These are phyloP conservation scores for Meliscaeva auricollis DNA, from an alignment of 2,888 invertebrate species.

Conservation along the genomic window DNA sequence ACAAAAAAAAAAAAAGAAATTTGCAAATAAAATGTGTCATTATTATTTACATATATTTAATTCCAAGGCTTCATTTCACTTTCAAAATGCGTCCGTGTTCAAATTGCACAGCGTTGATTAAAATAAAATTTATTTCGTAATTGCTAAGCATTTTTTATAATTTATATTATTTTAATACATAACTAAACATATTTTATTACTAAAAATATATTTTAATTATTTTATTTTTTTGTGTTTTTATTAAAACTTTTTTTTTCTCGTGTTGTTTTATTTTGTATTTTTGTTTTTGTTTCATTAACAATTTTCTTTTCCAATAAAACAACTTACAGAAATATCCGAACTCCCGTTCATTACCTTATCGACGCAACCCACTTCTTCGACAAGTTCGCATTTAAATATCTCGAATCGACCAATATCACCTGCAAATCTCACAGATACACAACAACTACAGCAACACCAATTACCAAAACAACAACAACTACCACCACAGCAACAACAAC, in stretches of 20 bases:
- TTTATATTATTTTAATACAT: conserved; percentile 7
- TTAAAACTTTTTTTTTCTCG: conserved; percentile 16
- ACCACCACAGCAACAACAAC: conserved; percentile 15
- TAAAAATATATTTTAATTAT: conserved; percentile 33
- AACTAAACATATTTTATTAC: conserved; percentile 36
- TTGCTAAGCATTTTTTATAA: conserved; percentile 41
- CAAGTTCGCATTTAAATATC: conserved; percentile 82
- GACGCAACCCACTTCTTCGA: conserved; percentile 78
- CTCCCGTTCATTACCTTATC: conserved; percentile 81
- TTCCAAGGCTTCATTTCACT: conserved; percentile 21
- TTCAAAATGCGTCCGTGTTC: conserved; percentile 68
- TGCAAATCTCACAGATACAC: conserved; percentile 73
- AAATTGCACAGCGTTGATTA: conserved; percentile 73
- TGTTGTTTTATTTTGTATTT: conserved; percentile 27
- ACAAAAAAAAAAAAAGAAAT: too few species aligned
- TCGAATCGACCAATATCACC: conserved; percentile 79
- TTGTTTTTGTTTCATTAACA: conserved; percentile 68
- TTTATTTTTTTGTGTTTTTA: conserved; percentile 20
- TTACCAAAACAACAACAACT: conserved; percentile 61
- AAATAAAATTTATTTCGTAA: conserved; percentile 50
- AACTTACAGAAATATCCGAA: conserved; percentile 81
- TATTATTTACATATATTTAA: background rate
- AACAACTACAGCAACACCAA: conserved; percentile 64
- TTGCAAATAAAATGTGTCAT: background rate
- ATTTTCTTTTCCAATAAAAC: conserved; percentile 73